Conservation (phyloP, 2,797 vertebrate genomes). For the Gymnothorax reevesii region DNA sequence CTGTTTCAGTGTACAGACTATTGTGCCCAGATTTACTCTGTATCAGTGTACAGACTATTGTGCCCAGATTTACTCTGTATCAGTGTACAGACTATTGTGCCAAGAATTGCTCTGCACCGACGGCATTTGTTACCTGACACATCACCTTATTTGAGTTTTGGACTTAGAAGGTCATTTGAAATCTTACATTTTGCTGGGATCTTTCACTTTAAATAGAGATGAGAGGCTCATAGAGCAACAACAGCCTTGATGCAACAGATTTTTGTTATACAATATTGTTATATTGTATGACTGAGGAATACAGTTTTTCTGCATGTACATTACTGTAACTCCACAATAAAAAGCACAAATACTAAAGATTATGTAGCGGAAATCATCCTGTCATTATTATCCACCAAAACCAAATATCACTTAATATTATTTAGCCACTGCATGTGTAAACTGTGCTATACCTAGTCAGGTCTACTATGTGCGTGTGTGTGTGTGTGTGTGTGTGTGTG, state of each 20-base stretch:
- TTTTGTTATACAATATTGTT: background rate
- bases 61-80: background rate
- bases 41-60: background rate
- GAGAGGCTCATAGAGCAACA: background rate
- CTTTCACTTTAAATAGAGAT: background rate
- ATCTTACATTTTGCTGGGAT: background rate
- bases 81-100: too few species aligned
- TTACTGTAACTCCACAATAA: background rate
- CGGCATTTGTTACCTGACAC: background rate
- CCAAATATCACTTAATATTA: background rate
- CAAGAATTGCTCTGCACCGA: background rate
- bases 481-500: too few species aligned
- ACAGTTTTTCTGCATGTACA: background rate
- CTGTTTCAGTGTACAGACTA: background rate
- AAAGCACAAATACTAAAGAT: background rate
- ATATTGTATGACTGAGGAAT: background rate
- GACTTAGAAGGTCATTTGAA: background rate
- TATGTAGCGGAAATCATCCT: background rate
- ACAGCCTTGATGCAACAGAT: background rate
- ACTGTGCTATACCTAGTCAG: background rate
- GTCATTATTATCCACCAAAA: background rate
- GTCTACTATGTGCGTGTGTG: too few species aligned
- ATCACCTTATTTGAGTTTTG: background rate
- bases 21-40: background rate
- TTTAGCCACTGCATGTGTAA: background rate